These are phyloP conservation scores for Ptyas mucosa DNA, from an alignment of 2,113 vertebrate genomes.

Conservation along the genomic window DNA sequence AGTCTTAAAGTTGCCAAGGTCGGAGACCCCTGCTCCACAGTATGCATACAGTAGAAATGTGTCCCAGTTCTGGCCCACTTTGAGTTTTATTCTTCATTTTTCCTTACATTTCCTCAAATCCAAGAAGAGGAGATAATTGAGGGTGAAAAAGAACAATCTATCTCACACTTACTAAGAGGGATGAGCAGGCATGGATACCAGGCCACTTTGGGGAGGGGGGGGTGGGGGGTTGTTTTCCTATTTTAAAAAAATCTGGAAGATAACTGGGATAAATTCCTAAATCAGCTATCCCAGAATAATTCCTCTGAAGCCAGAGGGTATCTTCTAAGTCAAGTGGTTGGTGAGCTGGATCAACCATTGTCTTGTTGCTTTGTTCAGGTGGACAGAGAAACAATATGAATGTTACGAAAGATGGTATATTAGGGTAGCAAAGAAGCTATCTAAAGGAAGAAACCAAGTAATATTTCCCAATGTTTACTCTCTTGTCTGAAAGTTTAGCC, in stretches of 20 bases:
- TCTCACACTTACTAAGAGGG: background rate
- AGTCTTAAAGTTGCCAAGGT: too few species aligned
- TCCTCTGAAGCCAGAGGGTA: background rate
- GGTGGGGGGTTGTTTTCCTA: background rate
- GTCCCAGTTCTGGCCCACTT: background rate
- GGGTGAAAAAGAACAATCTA: background rate
- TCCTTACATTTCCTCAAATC: background rate
- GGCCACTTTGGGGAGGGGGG: background rate
- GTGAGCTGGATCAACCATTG: background rate
- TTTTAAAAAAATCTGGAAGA: background rate
- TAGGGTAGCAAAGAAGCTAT: background rate
- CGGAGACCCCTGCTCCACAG: accelerated
- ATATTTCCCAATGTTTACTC: background rate
- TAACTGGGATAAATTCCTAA: background rate
- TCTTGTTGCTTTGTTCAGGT: background rate
- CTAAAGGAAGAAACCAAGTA: background rate
- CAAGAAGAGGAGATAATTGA: background rate
- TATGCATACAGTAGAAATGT: background rate
- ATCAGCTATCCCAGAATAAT: background rate
- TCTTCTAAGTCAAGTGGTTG: background rate
- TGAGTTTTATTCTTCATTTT: accelerated
- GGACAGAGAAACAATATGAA: background rate
- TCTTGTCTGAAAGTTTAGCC: background rate
- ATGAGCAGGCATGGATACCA: background rate
- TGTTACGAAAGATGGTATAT: background rate